These are phyloP conservation scores for Chionoecetes opilio DNA, from an alignment of 1,140 invertebrate genomes.

Conservation along the genomic window DNA sequence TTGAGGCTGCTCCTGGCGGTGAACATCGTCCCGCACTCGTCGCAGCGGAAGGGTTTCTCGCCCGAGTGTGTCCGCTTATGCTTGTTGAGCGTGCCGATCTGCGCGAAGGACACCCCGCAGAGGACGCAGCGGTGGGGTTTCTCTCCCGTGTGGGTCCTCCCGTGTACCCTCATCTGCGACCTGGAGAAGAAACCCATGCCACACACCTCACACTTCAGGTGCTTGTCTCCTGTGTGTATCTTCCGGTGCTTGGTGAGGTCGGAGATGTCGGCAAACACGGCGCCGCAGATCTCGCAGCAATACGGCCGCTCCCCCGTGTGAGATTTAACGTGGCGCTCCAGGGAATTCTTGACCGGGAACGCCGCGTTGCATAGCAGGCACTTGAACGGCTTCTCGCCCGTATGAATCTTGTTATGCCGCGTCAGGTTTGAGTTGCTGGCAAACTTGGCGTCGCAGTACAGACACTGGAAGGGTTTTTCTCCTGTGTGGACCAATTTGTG, in stretches of 20 bases:
- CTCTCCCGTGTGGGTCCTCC: slow-evolving; percentile 59
- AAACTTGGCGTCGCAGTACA: slow-evolving; percentile 48
- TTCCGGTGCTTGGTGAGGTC: slow-evolving; percentile 54
- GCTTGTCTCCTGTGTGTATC: slow-evolving; percentile 55
- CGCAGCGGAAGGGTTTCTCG: slow-evolving; percentile 66
- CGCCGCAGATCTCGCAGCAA: slow-evolving; percentile 46
- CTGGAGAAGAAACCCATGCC: slow-evolving; percentile 60
- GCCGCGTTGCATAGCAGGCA: slow-evolving; percentile 25
- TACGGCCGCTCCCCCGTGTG: slow-evolving; percentile 54
- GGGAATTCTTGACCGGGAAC: slow-evolving; percentile 32
- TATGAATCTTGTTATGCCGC: slow-evolving; percentile 63
- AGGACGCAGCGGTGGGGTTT: slow-evolving; percentile 39
- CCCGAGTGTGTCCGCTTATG: slow-evolving; percentile 62
- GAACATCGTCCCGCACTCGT: slow-evolving; percentile 36
- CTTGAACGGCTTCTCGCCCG: slow-evolving; percentile 58
- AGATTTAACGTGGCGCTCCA: slow-evolving; percentile 43
- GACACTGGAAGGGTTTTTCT: slow-evolving; percentile 49
- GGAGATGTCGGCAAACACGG: slow-evolving; percentile 54
- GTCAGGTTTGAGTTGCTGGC: slow-evolving; percentile 56
- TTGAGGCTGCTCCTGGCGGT: slow-evolving; percentile 51
- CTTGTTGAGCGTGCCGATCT: slow-evolving; percentile 52
- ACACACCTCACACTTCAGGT: slow-evolving; percentile 51
- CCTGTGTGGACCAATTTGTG: slow-evolving; percentile 56
- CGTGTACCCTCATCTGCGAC: slow-evolving; percentile 58
- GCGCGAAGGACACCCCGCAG: slow-evolving; percentile 45